Evolutionary conservation across 2,888 invertebrate genomes (phyloP), one percentile per base, ranked within the genome.

Genomic region (Andrena praecox): DNA sequence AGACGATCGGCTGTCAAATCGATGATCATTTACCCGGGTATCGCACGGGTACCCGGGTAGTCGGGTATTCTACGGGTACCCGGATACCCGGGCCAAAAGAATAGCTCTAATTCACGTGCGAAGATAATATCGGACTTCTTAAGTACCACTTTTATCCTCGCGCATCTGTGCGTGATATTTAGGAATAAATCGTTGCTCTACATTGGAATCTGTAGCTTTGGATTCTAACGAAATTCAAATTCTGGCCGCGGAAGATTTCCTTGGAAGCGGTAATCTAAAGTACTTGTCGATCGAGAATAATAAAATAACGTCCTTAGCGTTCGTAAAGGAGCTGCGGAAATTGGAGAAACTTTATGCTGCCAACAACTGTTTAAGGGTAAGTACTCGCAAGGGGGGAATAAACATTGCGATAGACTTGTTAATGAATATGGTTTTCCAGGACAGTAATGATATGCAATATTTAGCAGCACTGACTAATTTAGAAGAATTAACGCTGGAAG

Each of bases 231-330:
- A 86, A 73, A 85, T 90, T 59, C 69, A 82, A 72, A 68, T 35
- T 29, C 52, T 90, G 50, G 56, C 60, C 6, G 56, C 54, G 33
- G 68, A 84, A 42, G 66, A 79, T 50, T 89, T 90, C 56, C 54
- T 66, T 31, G n/a, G 27, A 3, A 77, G 83, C 31, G 64, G 72
- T 68, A 85, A 77, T 52, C 50, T 90, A 10, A 76, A 64, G n/a
- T 69, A 74, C n/a, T 29, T 90, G 27, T 87, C 89, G 16, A 69
- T 89, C 10, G 90, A 90, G 66, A 87, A 87, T 67, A 90, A 90
- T 77, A 76, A 81, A 63, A 80, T 90, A 75, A 81, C 84, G 24
- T 63, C 79, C 29, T 73, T 90, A 33, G 31, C 33, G 20, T 90
- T 90, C 60, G 70, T 64, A 27, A 81, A 82, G 67, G 20, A 62